Conservation (phyloP, 2,113 vertebrate genomes). For the Trogon surrucura region DNA sequence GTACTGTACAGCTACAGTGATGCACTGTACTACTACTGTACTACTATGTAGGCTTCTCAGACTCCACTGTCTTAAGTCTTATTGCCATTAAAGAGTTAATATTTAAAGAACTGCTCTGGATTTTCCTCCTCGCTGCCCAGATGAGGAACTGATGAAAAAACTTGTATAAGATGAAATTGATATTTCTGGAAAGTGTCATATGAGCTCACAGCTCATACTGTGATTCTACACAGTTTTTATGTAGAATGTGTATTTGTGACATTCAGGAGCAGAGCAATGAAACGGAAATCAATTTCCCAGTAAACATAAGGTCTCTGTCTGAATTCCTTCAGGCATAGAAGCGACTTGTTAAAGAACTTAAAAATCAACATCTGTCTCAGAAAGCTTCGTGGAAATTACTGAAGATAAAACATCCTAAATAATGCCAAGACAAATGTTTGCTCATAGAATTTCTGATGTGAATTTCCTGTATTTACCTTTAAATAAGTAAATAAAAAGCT, state of each 20-base stretch:
- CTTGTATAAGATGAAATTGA: background rate
- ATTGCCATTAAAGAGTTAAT: background rate
- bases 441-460: background rate
- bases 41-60: background rate
- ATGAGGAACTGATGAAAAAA: background rate
- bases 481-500: background rate
- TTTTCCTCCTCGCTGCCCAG: background rate
- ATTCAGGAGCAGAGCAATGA: background rate
- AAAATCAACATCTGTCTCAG: constrained; percentile 14
- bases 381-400: background rate
- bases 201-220: background rate
- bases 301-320: background rate
- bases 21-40: background rate
- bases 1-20: background rate
- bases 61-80: background rate
- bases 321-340: background rate
- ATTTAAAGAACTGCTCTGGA: background rate
- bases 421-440: background rate
- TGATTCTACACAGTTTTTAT: background rate
- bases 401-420: background rate
- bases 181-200: background rate
- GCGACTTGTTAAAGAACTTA: background rate
- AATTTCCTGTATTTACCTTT: background rate
- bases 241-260: background rate
- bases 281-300: constrained; percentile 17